Percentiles rank a stretch among this genome's conserved stretches.
Evolutionary conservation across 2,888 invertebrate species (phyloP).

Genomic region (Disparrhopalites patrizii): DNA sequence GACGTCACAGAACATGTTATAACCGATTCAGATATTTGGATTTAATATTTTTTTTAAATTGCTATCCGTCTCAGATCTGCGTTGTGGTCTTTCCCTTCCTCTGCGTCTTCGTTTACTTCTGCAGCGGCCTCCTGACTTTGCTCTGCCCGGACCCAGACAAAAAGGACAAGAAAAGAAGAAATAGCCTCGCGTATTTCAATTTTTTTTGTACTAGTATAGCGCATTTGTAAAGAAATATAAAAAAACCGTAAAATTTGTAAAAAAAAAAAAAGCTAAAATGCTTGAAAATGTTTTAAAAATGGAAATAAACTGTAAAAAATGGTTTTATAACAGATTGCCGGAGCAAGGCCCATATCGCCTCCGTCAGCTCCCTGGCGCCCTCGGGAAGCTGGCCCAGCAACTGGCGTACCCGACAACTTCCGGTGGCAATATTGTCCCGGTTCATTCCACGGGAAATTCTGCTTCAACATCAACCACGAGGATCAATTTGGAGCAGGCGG

Average conservation of each 20-base stretch:
- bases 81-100: neutral
- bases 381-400: neutral
- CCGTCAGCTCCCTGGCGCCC: no score
- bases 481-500: neutral
- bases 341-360: no score
- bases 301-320: no score
- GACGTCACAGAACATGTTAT: neutral
- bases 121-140: neutral
- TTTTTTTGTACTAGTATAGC: no score
- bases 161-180: no score
- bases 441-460: no score
- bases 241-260: neutral
- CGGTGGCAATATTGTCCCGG: neutral
- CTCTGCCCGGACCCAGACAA: no score
- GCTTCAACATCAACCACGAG: no score
- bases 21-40: neutral
- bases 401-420: neutral
- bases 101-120: neutral
- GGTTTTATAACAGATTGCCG: no score
- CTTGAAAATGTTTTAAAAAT: no score
- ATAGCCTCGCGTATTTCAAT: no score
- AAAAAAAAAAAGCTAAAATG: neutral
- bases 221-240: no score
- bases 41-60: neutral
- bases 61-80: neutral